Percentiles rank a stretch among this genome's conserved stretches.
These are phyloP conservation scores for Emys orbicularis DNA, from an alignment of 2,797 vertebrate species.

Conservation along the genomic window DNA sequence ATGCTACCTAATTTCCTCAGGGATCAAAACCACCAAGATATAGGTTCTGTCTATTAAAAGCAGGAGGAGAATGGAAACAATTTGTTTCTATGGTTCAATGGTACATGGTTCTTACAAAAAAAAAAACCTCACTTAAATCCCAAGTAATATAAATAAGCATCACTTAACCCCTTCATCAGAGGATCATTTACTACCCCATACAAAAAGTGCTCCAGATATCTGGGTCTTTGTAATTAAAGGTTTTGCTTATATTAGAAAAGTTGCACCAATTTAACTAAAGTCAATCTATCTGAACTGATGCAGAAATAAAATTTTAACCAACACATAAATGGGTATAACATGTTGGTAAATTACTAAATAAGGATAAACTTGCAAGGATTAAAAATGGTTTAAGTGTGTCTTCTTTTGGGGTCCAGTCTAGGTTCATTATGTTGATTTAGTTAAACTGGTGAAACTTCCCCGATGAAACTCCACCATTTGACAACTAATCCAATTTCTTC, in stretches of 20 bases:
- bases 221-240: not conserved
- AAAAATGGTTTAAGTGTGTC: not conserved
- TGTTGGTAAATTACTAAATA: not conserved
- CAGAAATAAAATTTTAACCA: not conserved
- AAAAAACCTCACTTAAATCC: not conserved
- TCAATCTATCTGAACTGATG: not conserved
- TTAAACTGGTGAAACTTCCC: not conserved
- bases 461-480: accelerated
- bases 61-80: not conserved
- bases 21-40: slow-evolving; percentile 58
- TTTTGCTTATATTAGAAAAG: accelerated
- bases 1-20: slow-evolving; percentile 57
- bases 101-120: slow-evolving; percentile 17
- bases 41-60: slow-evolving; percentile 20
- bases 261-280: not conserved
- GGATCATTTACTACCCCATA: not conserved
- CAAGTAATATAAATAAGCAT: not conserved
- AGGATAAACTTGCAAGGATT: not conserved
- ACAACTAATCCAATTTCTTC: not conserved
- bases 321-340: not conserved
- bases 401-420: accelerated
- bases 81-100: not conserved
- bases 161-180: not conserved
- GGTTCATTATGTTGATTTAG: not conserved
- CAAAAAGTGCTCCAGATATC: not conserved